These are phyloP conservation scores for Siphlonurus alternatus DNA, from an alignment of 2,888 invertebrate species.

Conservation along the genomic window DNA sequence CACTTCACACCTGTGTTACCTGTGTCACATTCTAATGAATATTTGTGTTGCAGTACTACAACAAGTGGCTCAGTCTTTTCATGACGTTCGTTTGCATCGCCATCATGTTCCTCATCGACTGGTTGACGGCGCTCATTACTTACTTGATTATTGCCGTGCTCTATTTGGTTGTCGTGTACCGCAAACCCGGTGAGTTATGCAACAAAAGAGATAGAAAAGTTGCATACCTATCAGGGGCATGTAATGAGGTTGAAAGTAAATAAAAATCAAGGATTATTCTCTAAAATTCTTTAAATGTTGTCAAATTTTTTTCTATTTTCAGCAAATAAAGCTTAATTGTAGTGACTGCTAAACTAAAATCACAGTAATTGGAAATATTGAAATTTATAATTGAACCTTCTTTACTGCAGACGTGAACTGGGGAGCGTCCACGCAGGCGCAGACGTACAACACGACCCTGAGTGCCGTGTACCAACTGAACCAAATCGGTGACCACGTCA, in stretches of 20 bases:
- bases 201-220: too few relatives aligned
- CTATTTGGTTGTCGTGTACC: slow-evolving; percentile 83
- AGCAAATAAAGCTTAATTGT: too few relatives aligned
- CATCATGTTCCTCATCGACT: slow-evolving; percentile 90
- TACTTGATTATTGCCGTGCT: slow-evolving; percentile 73
- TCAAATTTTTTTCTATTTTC: too few relatives aligned
- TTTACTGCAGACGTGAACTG: slow-evolving; percentile 67
- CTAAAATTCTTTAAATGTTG: too few relatives aligned
- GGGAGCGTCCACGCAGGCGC: slow-evolving; percentile 95
- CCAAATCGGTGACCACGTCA: slow-evolving; percentile 86
- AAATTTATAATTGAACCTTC: not conserved
- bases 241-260: too few relatives aligned
- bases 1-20: slow-evolving; percentile 6
- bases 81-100: slow-evolving; percentile 69
- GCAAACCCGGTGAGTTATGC: slow-evolving; percentile 58
- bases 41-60: slow-evolving; percentile 63
- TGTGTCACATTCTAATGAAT: not conserved
- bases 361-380: too few relatives aligned
- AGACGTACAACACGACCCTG: slow-evolving; percentile 83
- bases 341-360: too few relatives aligned
- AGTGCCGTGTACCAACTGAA: slow-evolving; percentile 61
- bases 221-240: too few relatives aligned
- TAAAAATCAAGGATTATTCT: too few relatives aligned
- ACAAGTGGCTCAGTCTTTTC: slow-evolving; percentile 71
- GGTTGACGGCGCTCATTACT: slow-evolving; percentile 82